phyloP scores from a whole-genome alignment of 2,113 vertebrate genomes.

The Alces alces region DNA sequence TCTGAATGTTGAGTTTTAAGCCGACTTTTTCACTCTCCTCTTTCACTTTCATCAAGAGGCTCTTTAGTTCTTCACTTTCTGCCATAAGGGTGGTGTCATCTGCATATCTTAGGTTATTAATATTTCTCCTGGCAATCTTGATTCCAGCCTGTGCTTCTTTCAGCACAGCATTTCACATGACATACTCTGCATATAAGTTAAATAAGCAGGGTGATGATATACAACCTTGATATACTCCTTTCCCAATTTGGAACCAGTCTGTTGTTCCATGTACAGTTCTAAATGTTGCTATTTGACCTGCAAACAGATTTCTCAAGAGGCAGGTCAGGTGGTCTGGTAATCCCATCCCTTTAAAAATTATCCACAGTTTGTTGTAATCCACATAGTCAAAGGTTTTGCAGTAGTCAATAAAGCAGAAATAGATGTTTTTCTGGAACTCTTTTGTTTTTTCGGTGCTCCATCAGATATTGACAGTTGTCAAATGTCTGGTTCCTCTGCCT shows the following conservation, averaged over 20 bases:
- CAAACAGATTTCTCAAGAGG: neutral
- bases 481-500: neutral
- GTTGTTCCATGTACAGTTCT: neutral
- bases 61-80: neutral
- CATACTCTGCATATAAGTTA: neutral
- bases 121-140: neutral
- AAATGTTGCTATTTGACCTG: neutral
- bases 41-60: neutral
- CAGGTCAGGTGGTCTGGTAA: neutral
- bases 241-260: neutral
- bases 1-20: neutral
- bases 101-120: neutral
- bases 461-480: neutral
- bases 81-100: neutral
- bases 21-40: neutral
- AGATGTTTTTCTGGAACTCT: neutral
- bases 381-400: neutral
- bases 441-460: neutral
- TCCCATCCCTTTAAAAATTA: neutral
- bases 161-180: neutral
- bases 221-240: neutral
- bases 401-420: neutral
- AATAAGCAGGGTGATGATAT: neutral
- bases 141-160: neutral
- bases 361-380: neutral